phyloP scores from a whole-genome alignment of 2,113 vertebrate species.

The Oncorhynchus gorbuscha region DNA sequence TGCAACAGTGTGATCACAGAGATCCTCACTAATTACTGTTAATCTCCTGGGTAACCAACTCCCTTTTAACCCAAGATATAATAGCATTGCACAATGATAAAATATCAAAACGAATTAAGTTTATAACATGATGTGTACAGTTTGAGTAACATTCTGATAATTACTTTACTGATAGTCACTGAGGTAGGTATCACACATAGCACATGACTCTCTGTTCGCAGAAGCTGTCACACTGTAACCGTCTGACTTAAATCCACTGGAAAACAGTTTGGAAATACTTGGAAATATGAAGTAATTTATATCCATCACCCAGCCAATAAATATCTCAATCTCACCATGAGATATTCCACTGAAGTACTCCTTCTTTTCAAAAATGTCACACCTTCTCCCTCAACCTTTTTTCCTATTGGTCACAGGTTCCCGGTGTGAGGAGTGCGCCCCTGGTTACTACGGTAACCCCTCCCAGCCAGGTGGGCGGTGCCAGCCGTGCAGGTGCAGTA shows the following conservation, averaged over 20 bases:
- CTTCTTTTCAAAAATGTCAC: not conserved
- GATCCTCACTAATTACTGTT: constrained; percentile 25
- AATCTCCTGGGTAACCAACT: constrained; percentile 24
- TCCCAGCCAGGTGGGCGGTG: constrained; percentile 82
- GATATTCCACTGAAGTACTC: not conserved
- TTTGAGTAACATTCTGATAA: too few relatives aligned
- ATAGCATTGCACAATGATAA: too few relatives aligned
- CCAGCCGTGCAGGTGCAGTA: constrained; percentile 86
- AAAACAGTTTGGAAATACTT: too few relatives aligned
- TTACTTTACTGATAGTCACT: too few relatives aligned
- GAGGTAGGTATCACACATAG: too few relatives aligned
- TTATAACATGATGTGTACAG: too few relatives aligned
- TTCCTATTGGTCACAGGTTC: constrained; percentile 69
- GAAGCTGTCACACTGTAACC: too few relatives aligned
- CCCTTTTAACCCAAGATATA: not conserved
- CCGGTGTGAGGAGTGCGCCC: constrained; percentile 90
- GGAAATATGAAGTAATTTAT: too few relatives aligned
- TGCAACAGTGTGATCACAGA: constrained; percentile 5
- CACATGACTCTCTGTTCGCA: too few relatives aligned
- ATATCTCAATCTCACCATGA: not conserved
- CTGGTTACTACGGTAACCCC: constrained; percentile 91
- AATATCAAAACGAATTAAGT: too few relatives aligned
- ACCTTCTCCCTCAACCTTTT: not conserved
- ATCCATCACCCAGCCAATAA: too few relatives aligned
- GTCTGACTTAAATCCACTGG: too few relatives aligned